phyloP scores from a whole-genome alignment of 2,797 vertebrate species.

The Limnodromus scolopaceus region DNA sequence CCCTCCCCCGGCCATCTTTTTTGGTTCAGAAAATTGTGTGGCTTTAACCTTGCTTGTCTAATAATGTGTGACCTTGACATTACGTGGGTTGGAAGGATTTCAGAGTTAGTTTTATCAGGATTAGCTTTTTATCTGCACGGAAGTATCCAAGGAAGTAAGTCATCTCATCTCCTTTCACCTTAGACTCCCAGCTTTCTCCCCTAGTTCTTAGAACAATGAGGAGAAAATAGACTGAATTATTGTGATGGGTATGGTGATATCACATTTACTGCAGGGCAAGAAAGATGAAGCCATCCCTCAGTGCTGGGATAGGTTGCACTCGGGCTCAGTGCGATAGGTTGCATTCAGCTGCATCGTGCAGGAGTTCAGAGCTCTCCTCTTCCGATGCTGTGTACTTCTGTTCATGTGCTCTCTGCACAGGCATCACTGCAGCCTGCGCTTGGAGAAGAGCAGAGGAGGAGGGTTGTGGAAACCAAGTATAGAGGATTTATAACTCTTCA shows the following conservation, averaged over 20 bases:
- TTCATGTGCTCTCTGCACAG: conserved; percentile 39
- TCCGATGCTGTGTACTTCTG: not conserved
- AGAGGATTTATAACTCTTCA: conserved; percentile 60
- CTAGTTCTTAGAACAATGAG: conserved; percentile 64
- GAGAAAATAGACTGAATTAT: conserved; percentile 65
- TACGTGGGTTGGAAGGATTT: conserved; percentile 75
- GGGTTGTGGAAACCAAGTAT: conserved; percentile 16
- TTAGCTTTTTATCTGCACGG: conserved; percentile 79
- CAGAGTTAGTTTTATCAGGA: conserved; percentile 77
- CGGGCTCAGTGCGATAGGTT: conserved; percentile 28
- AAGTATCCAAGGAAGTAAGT: conserved; percentile 71
- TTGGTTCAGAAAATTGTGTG: conserved; percentile 62
- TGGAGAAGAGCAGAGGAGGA: conserved; percentile 20
- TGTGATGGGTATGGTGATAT: conserved; percentile 39
- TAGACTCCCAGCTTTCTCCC: conserved; percentile 68
- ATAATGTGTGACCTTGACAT: conserved; percentile 75
- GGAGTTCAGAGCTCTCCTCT: conserved; percentile 39
- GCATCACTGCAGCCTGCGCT: not conserved
- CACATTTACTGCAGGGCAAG: conserved; percentile 40
- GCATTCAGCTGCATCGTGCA: conserved; percentile 15
- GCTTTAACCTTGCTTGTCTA: conserved; percentile 73
- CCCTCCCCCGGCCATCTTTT: not conserved
- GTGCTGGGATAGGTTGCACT: conserved; percentile 9
- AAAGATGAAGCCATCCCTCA: conserved; percentile 22
- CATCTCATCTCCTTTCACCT: conserved; percentile 74